These are phyloP conservation scores for Chymomyza procnemis DNA, from an alignment of 2,888 invertebrate genomes.

Conservation along the genomic window DNA sequence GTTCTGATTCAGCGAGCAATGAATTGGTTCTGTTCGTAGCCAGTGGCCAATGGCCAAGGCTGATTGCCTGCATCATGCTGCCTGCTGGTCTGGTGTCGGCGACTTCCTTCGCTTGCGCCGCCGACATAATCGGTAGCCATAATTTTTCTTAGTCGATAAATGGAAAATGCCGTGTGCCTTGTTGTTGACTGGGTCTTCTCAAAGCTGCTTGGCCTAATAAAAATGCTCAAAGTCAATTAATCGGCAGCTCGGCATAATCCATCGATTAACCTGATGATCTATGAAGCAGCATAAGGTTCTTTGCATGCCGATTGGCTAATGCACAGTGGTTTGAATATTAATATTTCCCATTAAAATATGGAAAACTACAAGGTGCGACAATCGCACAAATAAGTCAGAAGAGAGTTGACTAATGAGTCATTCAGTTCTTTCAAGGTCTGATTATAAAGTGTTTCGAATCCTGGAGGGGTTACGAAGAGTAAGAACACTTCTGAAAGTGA, in stretches of 20 bases:
- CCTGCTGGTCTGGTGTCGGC: constrained; percentile 33
- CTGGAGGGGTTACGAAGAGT: no score
- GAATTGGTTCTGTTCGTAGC: constrained; percentile 7
- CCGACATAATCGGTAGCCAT: constrained; percentile 46
- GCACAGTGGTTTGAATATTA: neutral
- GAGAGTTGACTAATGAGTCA: no score
- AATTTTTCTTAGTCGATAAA: constrained; percentile 32
- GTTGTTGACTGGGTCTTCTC: neutral
- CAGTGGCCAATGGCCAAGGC: constrained; percentile 1
- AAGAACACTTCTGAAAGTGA: no score
- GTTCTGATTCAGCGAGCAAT: constrained; percentile 22
- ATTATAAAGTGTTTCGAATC: no score
- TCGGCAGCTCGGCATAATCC: constrained; percentile 55
- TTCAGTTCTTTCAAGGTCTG: no score
- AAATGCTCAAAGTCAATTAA: constrained; percentile 68
- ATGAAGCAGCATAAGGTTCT: neutral
- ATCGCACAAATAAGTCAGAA: no score
- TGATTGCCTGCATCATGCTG: constrained; percentile 27
- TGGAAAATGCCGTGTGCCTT: constrained; percentile 3
- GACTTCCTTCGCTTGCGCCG: constrained; percentile 49
- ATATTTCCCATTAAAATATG: neutral
- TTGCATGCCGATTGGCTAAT: neutral
- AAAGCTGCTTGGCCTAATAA: constrained; percentile 57
- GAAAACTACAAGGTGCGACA: no score
- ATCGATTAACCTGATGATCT: neutral